Conservation (phyloP, 2,113 vertebrate species). For the Syrrhaptes paradoxus region DNA sequence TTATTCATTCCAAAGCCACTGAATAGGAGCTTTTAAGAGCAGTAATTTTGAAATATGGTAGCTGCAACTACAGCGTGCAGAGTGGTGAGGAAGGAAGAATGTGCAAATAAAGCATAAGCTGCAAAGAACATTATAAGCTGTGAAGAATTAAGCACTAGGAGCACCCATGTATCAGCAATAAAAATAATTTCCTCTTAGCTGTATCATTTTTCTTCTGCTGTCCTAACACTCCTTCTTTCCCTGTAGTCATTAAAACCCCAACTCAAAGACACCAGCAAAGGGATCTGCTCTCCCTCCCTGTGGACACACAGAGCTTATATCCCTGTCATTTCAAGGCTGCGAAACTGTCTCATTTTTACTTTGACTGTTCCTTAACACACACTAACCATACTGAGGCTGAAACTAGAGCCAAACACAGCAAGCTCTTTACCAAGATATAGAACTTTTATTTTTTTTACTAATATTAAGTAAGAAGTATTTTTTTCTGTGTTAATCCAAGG, state of each 20-base stretch:
- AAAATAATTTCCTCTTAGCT: constrained; percentile 60
- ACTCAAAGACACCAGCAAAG: constrained; percentile 18
- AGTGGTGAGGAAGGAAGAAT: neutral
- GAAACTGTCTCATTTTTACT: neutral
- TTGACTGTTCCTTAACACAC: neutral
- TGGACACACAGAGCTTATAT: constrained; percentile 3
- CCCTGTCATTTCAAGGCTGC: constrained; percentile 31
- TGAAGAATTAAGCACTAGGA: constrained; percentile 50
- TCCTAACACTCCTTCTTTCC: neutral
- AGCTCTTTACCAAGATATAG: neutral
- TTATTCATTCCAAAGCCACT: neutral
- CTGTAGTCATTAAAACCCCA: neutral
- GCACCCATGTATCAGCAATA: constrained; percentile 50
- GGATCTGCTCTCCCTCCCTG: constrained; percentile 24
- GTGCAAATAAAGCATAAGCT: constrained; percentile 50
- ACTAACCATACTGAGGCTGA: neutral
- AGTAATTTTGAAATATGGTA: constrained; percentile 20
- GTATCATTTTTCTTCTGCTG: neutral
- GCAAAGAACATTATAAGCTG: constrained; percentile 7
- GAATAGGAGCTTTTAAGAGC: neutral
- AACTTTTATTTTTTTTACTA: neutral
- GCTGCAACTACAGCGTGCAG: neutral
- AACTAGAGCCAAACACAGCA: neutral
- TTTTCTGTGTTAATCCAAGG: neutral
- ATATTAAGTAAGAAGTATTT: neutral